Conservation (phyloP, 2,113 vertebrate species). For the Hippocampus zosterae region DNA sequence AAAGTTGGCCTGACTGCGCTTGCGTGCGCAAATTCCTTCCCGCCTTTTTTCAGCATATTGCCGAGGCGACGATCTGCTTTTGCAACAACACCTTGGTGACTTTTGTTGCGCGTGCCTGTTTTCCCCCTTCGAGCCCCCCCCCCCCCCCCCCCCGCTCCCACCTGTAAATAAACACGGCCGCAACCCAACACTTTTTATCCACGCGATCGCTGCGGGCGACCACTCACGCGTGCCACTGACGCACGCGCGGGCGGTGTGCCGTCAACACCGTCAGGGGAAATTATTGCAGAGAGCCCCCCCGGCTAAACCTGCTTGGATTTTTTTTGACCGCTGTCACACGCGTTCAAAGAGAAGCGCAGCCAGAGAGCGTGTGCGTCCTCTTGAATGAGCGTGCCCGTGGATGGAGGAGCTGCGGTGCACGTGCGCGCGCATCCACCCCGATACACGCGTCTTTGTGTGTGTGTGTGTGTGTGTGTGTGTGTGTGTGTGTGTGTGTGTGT, state of each 20-base stretch:
- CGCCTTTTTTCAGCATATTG: background rate
- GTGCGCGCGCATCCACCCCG: constrained; percentile 29
- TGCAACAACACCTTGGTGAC: background rate
- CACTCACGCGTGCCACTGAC: constrained; percentile 49
- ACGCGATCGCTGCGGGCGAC: constrained; percentile 60
- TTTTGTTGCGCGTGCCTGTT: too few relatives aligned
- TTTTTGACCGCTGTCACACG: constrained; percentile 36
- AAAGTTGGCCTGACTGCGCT: too few relatives aligned
- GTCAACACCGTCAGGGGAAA: constrained; percentile 60
- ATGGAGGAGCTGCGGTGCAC: constrained; percentile 75
- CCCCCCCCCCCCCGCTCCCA: constrained; percentile 24
- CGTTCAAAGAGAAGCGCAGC: background rate
- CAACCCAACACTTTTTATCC: constrained; percentile 45
- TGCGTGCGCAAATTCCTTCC: background rate
- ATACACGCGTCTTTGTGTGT: background rate
- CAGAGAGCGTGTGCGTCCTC: constrained; percentile 69
- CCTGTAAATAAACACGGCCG: constrained; percentile 69
- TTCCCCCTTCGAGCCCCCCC: too few relatives aligned
- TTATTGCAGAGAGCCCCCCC: constrained; percentile 62
- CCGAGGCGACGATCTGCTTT: background rate
- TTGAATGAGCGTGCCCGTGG: constrained; percentile 90
- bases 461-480: background rate
- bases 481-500: background rate
- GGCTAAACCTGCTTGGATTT: constrained; percentile 51
- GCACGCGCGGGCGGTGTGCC: constrained; percentile 45